Evolutionary conservation across 2,888 invertebrate genomes (phyloP).

Genomic region (Dyspetes luteomarginatus): DNA sequence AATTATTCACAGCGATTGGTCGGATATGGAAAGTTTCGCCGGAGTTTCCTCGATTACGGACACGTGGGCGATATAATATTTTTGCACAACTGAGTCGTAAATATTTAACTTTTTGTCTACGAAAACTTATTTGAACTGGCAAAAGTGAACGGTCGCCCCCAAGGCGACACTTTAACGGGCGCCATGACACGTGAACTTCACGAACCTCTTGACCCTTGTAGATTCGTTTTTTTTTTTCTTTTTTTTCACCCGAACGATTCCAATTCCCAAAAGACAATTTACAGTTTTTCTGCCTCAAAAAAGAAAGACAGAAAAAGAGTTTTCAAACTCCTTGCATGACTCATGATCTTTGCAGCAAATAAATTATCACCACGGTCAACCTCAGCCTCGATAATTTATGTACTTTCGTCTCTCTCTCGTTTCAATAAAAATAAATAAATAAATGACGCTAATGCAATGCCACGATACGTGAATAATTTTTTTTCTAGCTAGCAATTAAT

Average conservation of each 20-base stretch:
- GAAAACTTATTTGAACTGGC: neutral
- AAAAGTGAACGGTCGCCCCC: neutral
- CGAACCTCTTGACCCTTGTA: constrained; percentile 5
- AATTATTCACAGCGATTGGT: neutral
- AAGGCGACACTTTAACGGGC: constrained; percentile 34
- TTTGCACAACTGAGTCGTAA: constrained; percentile 23
- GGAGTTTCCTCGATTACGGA: neutral
- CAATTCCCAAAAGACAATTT: constrained; percentile 3
- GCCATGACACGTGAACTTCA: constrained; percentile 8
- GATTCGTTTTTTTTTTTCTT: constrained; percentile 8
- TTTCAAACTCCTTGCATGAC: constrained; percentile 64
- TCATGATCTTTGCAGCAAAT: constrained; percentile 73
- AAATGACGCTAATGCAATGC: constrained; percentile 22
- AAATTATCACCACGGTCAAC: constrained; percentile 68
- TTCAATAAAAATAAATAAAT: neutral
- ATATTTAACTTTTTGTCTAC: constrained; percentile 43
- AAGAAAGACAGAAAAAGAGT: constrained; percentile 15
- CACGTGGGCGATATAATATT: neutral
- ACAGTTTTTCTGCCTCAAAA: constrained; percentile 1
- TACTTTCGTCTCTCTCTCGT: constrained; percentile 19
- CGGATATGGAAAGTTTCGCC: neutral
- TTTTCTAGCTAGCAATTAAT: constrained; percentile 34
- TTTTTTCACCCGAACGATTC: too few relatives aligned
- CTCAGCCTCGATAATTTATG: constrained; percentile 48
- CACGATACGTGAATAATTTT: constrained; percentile 20